Evolutionary conservation across 1,140 invertebrate genomes (phyloP).

Genomic region (Papilio polyxenes): DNA sequence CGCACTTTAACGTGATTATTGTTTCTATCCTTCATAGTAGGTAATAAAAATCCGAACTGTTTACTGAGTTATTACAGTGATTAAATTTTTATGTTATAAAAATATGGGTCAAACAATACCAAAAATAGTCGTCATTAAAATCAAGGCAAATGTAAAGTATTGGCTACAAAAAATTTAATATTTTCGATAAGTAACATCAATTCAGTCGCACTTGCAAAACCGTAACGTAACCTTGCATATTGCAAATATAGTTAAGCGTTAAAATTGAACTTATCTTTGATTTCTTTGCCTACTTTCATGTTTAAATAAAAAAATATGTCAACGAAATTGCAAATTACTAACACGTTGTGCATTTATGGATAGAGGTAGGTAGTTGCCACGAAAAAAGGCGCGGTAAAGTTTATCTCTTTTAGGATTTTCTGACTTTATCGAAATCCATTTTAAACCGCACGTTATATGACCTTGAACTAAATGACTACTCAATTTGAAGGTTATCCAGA

Average conservation of each 20-base stretch:
- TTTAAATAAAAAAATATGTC: neutral
- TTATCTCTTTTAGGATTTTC: too few species aligned
- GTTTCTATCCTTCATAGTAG: too few species aligned
- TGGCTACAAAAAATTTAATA: neutral
- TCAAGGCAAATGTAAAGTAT: neutral
- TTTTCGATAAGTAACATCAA: neutral
- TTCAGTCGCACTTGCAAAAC: neutral
- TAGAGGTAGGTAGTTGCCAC: too few species aligned
- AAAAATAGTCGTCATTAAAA: neutral
- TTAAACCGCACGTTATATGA: neutral
- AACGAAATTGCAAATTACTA: neutral
- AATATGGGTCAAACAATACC: neutral
- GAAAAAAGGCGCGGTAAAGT: too few species aligned
- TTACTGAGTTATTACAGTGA: neutral
- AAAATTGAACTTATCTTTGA: neutral
- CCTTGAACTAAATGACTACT: neutral
- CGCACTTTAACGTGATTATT: too few species aligned
- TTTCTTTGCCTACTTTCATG: neutral
- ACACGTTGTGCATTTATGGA: neutral
- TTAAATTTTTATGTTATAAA: neutral
- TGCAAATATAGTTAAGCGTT: neutral
- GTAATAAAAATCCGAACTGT: too few species aligned
- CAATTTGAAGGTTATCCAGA: neutral
- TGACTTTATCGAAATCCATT: too few species aligned
- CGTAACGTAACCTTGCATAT: constrained; percentile 4